phyloP scores from a whole-genome alignment of 2,888 invertebrate species.

The Lampropteryx suffumata region DNA sequence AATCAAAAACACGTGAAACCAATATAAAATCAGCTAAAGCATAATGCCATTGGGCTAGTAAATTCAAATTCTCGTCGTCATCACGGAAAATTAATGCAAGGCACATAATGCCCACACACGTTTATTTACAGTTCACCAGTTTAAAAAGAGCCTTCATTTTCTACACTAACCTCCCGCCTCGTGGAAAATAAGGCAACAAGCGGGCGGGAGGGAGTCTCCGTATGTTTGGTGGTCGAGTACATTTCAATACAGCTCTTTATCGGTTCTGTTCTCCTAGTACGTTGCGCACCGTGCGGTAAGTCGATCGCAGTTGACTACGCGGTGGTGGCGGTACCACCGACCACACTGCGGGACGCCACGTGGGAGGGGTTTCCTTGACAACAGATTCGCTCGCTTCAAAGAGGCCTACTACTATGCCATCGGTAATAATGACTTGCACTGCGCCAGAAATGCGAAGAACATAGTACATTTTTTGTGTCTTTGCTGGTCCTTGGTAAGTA shows the following conservation, averaged over 20 bases:
- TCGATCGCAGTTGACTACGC: conserved; percentile 47
- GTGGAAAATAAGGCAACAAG: background rate
- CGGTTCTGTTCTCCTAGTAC: conserved; percentile 56
- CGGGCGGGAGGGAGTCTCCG: conserved; percentile 39
- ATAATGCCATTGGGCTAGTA: conserved; percentile 17
- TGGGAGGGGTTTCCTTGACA: conserved; percentile 9
- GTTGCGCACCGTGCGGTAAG: conserved; percentile 64
- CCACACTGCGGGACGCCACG: conserved; percentile 17
- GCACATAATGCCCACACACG: conserved; percentile 32
- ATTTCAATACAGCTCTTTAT: conserved; percentile 42
- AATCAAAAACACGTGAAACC: too few species aligned
- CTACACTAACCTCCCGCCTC: background rate
- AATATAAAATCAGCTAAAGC: background rate
- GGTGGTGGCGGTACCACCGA: conserved; percentile 35
- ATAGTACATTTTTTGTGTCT: too few species aligned
- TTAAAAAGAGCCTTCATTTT: conserved; percentile 29
- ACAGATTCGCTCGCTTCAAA: background rate
- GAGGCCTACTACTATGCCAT: background rate
- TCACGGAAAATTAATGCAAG: conserved; percentile 31
- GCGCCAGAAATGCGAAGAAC: too few species aligned
- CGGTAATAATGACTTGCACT: too few species aligned
- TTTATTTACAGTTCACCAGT: conserved; percentile 44
- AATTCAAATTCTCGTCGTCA: conserved; percentile 21
- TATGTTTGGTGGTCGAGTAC: conserved; percentile 1
- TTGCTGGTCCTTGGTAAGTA: too few species aligned